Evolutionary conservation across 2,888 invertebrate genomes (phyloP), one percentile per base, ranked within the genome.

Genomic region (Athrips mouffetella): DNA sequence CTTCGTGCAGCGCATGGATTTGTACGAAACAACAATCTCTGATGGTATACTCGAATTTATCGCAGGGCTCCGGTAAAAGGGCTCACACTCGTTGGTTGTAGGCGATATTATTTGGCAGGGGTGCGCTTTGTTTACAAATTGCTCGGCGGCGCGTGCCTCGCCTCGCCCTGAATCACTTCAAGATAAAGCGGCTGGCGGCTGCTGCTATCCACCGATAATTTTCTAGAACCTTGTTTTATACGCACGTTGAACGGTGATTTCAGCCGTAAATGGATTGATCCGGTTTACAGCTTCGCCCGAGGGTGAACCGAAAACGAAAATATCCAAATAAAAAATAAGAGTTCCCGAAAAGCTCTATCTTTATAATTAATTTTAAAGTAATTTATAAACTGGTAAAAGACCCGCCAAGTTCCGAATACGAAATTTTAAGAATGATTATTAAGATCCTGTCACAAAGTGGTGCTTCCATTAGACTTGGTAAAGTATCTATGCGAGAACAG

Each of bases 111-210:
- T 81, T 80, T 73, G 71, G 70, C 59, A 63, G 70, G 76, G 79
- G 74, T 80, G 73, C 76, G 82, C 80, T 84, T 86, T 85, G 85
- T 84, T 78, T 85, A 82, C 84, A 85, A 87, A 86, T 86, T 82
- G 81, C 71, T 73, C 65, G 68, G 64, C 64, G 73, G 80, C 69
- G 80, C 78, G 79, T 79, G 83, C 75, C 71, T 65, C 63, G 61
- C 65, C 68, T 67, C 63, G 62, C 55, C 62, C 66, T 59, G 63
- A 70, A 75, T 73, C 70, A 69, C 70, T 67, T 65, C 66, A 48
- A 75, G 73, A 76, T 80, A 78, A 75, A 75, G 65, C 37, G 37
- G 63, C 67, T 65, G 62, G n/a, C 67, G 65, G 63, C 67, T 65
- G 62, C 72, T 72, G 72, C 63, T 68, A 65, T 69, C 67, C 68